A percentile compares a stretch with the other conserved stretches of the same genome.
phyloP scores from a whole-genome alignment of 92 coral and sea anemone species.

The Epizoanthus scotinus region DNA sequence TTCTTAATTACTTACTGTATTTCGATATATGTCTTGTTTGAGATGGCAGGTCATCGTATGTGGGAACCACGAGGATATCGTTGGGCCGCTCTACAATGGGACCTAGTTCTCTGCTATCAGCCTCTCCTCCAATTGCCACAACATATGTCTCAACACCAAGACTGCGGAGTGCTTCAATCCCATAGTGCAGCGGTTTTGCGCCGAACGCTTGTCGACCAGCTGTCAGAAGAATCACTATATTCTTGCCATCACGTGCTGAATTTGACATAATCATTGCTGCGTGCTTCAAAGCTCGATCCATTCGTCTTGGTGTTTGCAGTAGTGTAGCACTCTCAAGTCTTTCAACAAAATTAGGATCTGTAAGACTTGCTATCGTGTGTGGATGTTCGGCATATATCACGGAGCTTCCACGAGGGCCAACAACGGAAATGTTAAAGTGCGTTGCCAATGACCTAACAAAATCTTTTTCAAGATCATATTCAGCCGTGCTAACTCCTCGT shows the following conservation, averaged over 20 bases:
- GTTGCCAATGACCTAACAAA: conserved; percentile 48
- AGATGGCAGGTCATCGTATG: conserved; percentile 31
- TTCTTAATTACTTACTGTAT: conserved; percentile 2
- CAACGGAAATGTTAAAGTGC: conserved; percentile 22
- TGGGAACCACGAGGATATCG: conserved; percentile 15
- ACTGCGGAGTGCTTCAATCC: conserved; percentile 6
- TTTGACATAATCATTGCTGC: conserved; percentile 28
- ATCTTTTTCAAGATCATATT: conserved; percentile 50
- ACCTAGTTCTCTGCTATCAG: conserved; percentile 23
- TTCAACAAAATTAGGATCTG: conserved; percentile 22
- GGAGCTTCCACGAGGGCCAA: conserved; percentile 29
- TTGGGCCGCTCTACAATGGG: conserved; percentile 25
- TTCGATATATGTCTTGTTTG: conserved; percentile 28
- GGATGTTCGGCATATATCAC: conserved; percentile 35
- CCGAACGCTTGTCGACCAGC: conserved; percentile 44
- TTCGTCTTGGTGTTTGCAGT: conserved; percentile 28
- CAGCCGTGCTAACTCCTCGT: conserved; percentile 42
- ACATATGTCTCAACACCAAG: conserved; percentile 36
- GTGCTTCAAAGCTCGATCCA: conserved; percentile 35
- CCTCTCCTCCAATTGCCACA: conserved; percentile 36
- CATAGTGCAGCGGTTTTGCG: conserved; percentile 38
- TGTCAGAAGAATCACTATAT: conserved; percentile 46
- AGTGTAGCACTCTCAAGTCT: conserved; percentile 36
- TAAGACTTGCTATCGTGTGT: conserved; percentile 28
- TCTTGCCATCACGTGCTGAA: conserved; percentile 35